Evolutionary conservation across 1,140 invertebrate species (phyloP).

Genomic region (Popillia japonica): DNA sequence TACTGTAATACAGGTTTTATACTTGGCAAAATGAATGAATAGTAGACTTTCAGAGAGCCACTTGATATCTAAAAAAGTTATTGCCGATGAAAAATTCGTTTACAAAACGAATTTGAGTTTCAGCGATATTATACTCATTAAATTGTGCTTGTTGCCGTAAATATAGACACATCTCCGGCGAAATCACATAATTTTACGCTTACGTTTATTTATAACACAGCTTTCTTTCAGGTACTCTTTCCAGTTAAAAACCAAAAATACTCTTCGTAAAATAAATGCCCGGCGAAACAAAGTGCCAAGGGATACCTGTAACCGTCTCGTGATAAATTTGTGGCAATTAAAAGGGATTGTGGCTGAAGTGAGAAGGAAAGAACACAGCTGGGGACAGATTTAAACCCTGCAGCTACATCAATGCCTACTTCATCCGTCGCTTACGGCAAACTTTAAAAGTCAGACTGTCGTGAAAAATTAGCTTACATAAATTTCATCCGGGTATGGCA

Average conservation of each 20-base stretch:
- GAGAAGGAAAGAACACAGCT: constrained; percentile 30
- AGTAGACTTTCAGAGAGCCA: too few relatives aligned
- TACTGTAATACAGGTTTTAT: too few relatives aligned
- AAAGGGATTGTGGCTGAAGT: constrained; percentile 32
- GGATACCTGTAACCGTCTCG: constrained; percentile 25
- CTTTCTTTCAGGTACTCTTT: constrained; percentile 4
- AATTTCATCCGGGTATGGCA: constrained; percentile 2
- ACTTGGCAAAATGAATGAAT: too few relatives aligned
- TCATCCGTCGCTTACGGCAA: constrained; percentile 17
- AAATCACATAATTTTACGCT: background rate
- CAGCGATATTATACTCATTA: background rate
- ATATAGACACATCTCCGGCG: background rate
- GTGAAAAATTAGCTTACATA: constrained; percentile 25
- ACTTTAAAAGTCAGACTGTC: constrained; percentile 14
- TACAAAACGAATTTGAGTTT: too few relatives aligned
- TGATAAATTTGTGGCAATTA: constrained; percentile 32
- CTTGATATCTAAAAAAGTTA: too few relatives aligned
- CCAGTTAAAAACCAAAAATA: constrained; percentile 26
- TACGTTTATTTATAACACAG: background rate
- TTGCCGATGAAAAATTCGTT: too few relatives aligned
- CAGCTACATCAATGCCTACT: constrained; percentile 31
- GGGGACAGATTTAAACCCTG: constrained; percentile 32
- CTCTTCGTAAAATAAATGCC: background rate
- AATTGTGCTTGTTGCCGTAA: background rate
- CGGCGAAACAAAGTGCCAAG: constrained; percentile 5